Percentiles rank a stretch among this genome's conserved stretches.
Conservation (phyloP, 2,113 vertebrate species). For the Kryptolebias marmoratus region DNA sequence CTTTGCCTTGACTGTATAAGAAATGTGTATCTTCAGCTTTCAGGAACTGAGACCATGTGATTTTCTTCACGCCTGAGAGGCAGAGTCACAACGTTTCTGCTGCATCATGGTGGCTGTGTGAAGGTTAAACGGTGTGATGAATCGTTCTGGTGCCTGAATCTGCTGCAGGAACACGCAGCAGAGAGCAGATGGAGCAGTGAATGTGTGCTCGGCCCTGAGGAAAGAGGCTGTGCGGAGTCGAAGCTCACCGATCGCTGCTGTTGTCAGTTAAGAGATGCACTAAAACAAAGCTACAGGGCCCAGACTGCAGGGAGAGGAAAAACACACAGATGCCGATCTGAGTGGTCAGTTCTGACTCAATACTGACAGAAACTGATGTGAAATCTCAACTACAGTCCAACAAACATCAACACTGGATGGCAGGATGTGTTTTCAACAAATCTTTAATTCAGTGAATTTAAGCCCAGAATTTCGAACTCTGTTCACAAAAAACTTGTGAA, state of each 20-base stretch:
- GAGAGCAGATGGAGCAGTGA: too few relatives aligned
- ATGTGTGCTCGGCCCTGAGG: neutral
- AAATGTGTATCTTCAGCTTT: neutral
- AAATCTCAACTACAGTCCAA: neutral
- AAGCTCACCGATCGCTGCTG: neutral
- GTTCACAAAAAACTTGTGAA: too few relatives aligned
- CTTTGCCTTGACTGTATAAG: neutral
- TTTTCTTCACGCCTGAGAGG: neutral
- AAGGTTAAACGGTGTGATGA: neutral
- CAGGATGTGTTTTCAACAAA: too few relatives aligned
- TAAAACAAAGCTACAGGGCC: neutral
- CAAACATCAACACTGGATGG: too few relatives aligned
- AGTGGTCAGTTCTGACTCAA: neutral
- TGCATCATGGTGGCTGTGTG: neutral
- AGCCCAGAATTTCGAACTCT: too few relatives aligned
- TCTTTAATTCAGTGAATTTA: too few relatives aligned
- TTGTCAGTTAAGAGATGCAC: neutral
- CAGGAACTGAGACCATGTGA: neutral
- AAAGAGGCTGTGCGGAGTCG: neutral
- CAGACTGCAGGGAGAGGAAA: neutral
- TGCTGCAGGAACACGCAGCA: too few relatives aligned
- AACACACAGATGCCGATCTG: neutral
- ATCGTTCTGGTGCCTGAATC: neutral
- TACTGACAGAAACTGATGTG: neutral
- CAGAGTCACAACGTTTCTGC: neutral